Evolutionary conservation across 2,888 invertebrate species (phyloP), one percentile per base, ranked within the genome.

Genomic region (Uropetala carovei): DNA sequence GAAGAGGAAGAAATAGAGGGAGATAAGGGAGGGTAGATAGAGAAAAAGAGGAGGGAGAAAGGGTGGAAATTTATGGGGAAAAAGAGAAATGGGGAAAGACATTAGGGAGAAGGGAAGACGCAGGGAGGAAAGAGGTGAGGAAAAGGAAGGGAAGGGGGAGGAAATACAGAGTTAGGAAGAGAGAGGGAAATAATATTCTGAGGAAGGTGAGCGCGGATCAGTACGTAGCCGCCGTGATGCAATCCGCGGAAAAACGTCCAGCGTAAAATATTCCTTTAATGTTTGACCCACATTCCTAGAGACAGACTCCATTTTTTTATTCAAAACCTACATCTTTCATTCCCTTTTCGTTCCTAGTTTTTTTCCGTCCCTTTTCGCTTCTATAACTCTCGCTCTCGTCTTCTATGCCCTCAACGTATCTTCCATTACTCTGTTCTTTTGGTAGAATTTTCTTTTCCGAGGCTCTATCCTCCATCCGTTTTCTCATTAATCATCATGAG

Each of bases 31-130:
- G 8, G 11, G 27, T 11, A 13, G 27, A 7, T 13, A 27, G 5
- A 13, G 82, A 82, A 81, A 81, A 81, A 81, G 81, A n/a, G n/a
- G n/a, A n/a, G n/a, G n/a, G 81, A 27, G 22, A 22, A 81, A 84
- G 56, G 9, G 43, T 10, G n/a, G 58, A 58, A 58, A 1, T n/a
- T 18, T n/a, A 14, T 57, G 85, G 57, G 57, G 10, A 58, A 64
- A 0, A 18, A 14, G 4, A 68, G 68, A 68, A 43, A n/a, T n/a
- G 11, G 13, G 43, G 14, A 56, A 5, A 56, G 13, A 57, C 13
- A 57, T 84, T 7, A 16, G 56, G 30, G 11, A 30, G 8, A 43
- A 56, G 16, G 56, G 11, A 30, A 56, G 27, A 86, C 13, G 18
- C 9, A 8, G 30, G 16, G 59, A 85, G 4, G 18, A 27, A n/a